Conservation (phyloP, 2,113 vertebrate species). For the Hypomesus transpacificus region DNA sequence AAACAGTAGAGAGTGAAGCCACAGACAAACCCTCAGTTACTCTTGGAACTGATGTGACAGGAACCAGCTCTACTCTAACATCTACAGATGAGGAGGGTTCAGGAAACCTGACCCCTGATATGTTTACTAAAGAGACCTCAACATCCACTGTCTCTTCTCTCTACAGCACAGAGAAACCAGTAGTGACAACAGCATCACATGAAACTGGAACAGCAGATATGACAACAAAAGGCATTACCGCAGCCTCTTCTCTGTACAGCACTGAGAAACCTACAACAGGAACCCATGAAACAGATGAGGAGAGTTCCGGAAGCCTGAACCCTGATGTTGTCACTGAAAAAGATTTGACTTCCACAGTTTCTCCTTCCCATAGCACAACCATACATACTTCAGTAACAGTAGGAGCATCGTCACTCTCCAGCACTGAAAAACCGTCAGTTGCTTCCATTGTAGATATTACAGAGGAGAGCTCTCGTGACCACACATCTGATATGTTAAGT, state of each 20-base stretch:
- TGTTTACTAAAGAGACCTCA: too few relatives aligned
- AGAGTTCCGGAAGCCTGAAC: conserved; percentile 26
- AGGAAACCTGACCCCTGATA: too few relatives aligned
- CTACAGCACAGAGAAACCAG: background rate
- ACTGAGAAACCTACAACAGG: conserved; percentile 36
- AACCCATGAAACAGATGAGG: conserved; percentile 25
- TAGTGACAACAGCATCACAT: background rate
- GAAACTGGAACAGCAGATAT: conserved; percentile 10
- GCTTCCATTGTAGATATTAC: background rate
- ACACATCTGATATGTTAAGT: conserved; percentile 4
- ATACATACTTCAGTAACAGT: too few relatives aligned
- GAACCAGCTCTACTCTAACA: background rate
- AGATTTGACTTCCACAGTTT: background rate
- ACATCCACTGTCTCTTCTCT: background rate
- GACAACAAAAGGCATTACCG: background rate
- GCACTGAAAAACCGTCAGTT: background rate
- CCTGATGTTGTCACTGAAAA: too few relatives aligned
- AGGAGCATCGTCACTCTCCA: background rate
- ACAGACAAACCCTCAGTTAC: background rate
- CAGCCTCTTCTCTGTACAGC: conserved; percentile 31
- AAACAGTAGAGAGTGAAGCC: background rate
- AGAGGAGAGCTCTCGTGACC: conserved; percentile 23
- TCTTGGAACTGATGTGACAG: background rate
- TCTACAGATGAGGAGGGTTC: too few relatives aligned
- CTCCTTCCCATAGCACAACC: too few relatives aligned